These are phyloP conservation scores for Alethe castanea DNA, from an alignment of 2,113 vertebrate genomes.

Conservation along the genomic window DNA sequence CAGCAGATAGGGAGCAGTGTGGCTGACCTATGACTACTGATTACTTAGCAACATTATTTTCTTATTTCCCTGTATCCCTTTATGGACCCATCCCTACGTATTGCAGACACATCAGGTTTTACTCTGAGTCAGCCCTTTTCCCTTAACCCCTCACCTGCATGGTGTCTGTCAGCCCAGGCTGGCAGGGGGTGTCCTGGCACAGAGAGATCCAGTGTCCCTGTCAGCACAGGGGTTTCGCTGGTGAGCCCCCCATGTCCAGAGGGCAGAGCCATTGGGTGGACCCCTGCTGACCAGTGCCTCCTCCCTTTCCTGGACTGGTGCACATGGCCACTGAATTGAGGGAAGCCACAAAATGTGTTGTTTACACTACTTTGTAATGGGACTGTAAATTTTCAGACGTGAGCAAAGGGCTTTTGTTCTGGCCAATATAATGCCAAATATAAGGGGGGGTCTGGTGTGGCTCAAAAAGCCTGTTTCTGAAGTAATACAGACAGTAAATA, in stretches of 20 bases:
- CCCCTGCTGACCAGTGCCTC: not conserved
- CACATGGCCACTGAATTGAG: accelerated
- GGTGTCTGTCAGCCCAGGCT: not conserved
- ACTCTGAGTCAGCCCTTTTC: not conserved
- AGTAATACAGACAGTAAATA: not conserved
- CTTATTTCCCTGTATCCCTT: not conserved
- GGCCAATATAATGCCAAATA: not conserved
- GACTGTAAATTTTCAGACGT: not conserved
- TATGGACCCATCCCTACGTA: accelerated
- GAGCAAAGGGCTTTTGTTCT: not conserved
- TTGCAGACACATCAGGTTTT: not conserved
- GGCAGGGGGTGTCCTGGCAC: accelerated
- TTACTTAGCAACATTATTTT: not conserved
- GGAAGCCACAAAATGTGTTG: not conserved
- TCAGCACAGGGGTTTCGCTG: accelerated
- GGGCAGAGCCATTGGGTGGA: accelerated
- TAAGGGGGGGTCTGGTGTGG: not conserved
- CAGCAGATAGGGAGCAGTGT: not conserved
- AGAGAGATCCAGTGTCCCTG: accelerated
- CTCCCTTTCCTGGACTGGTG: not conserved
- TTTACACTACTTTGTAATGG: not conserved
- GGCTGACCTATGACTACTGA: not conserved
- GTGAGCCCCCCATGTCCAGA: accelerated
- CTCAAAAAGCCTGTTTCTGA: not conserved
- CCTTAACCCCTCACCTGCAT: accelerated